Base-by-base conservation (phyloP, 2,888 invertebrate genomes). In the Tillus elongatus region DNA sequence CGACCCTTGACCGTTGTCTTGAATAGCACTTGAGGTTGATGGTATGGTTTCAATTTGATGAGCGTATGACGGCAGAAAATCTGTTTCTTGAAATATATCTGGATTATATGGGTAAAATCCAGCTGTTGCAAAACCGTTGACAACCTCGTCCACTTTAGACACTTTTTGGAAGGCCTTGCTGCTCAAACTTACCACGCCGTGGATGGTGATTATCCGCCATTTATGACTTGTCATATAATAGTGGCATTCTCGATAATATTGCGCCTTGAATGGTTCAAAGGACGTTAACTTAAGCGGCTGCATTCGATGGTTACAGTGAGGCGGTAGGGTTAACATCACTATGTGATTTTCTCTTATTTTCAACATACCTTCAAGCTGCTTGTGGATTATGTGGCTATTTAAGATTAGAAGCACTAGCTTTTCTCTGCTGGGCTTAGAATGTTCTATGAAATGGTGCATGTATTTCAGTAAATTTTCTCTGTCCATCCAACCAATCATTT, bases 271-370 rank as follows among this genome's bases (percentile, higher is more conserved):
- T 9, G 29, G 29, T 4, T 10, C 8, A 29, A 29, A 6, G 10
- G 10, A 29, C 8, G 29, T 29, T 10, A 29, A 10, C 4, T 29
- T 10, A 8, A 8, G 19, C 8, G 19, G 19, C 8, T 19, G 29
- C 29, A 45, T 41, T 26, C 33, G 35, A 43, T 50, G 51, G 24
- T 39, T 43, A n/a, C 33, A 44, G 37, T 53, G 49, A 15, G 47
- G 51, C 30, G 50, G 39, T 9, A 53, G 16, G 8, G 46, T 42
- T 3, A 48, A 13, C 40, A 52, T 45, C 4, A 31, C 16, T 26
- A 50, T 45, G 39, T 46, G 11, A 29, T 50, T 4, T 35, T 35
- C 28, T 29, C 13, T 29, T 35, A 28, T 13, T 35, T 35, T 35
- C 13, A 13, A 28, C 9, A 35, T 16, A n/a, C 4, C 14, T 14